Percentiles rank a stretch among this genome's conserved stretches.
These are phyloP conservation scores for Bradypodion pumilum DNA, from an alignment of 2,797 vertebrate species.

Conservation along the genomic window DNA sequence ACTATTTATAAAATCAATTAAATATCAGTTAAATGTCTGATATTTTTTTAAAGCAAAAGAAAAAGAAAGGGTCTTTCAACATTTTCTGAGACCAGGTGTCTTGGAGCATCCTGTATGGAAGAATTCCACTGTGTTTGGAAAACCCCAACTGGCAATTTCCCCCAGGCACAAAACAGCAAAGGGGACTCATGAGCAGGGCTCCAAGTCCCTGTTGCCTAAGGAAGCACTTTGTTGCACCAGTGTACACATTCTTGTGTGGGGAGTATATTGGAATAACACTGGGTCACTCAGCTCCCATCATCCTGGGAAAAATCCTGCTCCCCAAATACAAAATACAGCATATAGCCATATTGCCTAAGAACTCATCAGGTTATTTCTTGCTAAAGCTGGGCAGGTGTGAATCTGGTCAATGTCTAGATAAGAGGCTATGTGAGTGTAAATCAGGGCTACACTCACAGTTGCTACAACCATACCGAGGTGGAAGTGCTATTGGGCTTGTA, in stretches of 20 bases:
- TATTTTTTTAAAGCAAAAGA: neutral
- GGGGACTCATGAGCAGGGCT: neutral
- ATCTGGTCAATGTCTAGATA: neutral
- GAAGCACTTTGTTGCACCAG: too few species aligned
- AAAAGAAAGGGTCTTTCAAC: neutral
- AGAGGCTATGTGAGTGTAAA: neutral
- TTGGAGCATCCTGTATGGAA: neutral
- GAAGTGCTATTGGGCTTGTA: too few species aligned
- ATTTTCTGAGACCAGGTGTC: neutral
- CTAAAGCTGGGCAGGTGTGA: too few species aligned
- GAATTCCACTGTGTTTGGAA: neutral
- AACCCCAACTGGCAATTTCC: neutral
- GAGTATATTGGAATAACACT: too few species aligned
- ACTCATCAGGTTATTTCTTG: too few species aligned
- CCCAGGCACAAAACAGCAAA: neutral
- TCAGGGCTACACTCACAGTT: too few species aligned
- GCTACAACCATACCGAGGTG: too few species aligned
- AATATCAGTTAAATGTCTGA: conserved; percentile 17
- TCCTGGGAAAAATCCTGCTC: too few species aligned
- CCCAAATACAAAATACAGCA: neutral
- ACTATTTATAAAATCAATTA: conserved; percentile 17
- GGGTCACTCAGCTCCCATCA: too few species aligned
- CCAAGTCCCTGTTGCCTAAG: too few species aligned
- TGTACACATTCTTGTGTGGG: too few species aligned
- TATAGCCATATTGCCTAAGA: too few species aligned